Evolutionary conservation across 2,888 invertebrate species (phyloP), one percentile per base, ranked within the genome.

Genomic region (Limnephilus lunatus): DNA sequence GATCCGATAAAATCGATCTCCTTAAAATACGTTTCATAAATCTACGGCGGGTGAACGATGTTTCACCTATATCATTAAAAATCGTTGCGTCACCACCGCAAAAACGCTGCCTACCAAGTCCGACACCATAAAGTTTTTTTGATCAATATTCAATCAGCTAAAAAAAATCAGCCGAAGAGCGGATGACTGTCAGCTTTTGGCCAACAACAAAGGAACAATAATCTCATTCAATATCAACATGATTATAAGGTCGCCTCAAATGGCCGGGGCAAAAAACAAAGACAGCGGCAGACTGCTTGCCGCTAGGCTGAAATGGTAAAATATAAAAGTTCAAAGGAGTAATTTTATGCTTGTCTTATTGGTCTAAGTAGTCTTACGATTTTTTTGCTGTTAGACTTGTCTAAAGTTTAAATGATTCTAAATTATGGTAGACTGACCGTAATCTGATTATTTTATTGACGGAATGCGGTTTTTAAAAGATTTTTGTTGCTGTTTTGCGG

Each of bases 281-380:
- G n/a, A 35, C 81, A 31, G 32, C 32, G 32, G 88, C 35, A 89
- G 88, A 89, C 88, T 35, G 88, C 88, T 35, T 89, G 88, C 88
- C 88, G 88, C 88, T 89, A 31, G 80, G 87, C 53, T 53, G 5
- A 31, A 85, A 85, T 25, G 85, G 39, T 39, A 32, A 9, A 85
- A 85, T 39, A 35, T 85, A 32, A 85, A 85, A 35, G 85, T 39
- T 32, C 68, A 53, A 53, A 53, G 53, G 1, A 19, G 19, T 53
- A 68, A 68, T 9, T 25, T 68, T 25, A 68, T 68, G 68, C 25
- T 68, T n/a, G n/a, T n/a, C n/a, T n/a, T n/a, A n/a, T n/a, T n/a
- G n/a, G n/a, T n/a, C n/a, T n/a, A n/a, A n/a, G n/a, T n/a, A n/a
- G n/a, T 68, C 68, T 25, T 25, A 68, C n/a, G n/a, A 68, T 68